phyloP scores from a whole-genome alignment of 1,140 invertebrate genomes.

The Hirudo medicinalis region DNA sequence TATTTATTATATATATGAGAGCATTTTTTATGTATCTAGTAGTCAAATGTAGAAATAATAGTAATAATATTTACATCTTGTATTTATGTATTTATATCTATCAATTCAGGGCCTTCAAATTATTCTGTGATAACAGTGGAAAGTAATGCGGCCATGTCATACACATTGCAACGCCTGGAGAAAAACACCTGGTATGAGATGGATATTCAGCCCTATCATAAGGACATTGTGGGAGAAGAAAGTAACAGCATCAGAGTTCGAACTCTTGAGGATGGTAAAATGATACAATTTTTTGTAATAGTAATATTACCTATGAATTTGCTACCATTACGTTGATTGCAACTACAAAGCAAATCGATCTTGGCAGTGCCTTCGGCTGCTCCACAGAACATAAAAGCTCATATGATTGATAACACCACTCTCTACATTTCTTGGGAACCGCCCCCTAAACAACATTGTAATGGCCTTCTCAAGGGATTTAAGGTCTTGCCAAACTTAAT shows the following conservation, averaged over 20 bases:
- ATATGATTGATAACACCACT: slow-evolving; percentile 11
- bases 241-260: slow-evolving; percentile 41
- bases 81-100: no score
- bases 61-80: no score
- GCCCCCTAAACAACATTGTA: slow-evolving; percentile 15
- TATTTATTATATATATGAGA: no score
- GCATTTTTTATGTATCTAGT: no score
- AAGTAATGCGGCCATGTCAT: slow-evolving; percentile 38
- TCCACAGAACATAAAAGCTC: slow-evolving; percentile 12
- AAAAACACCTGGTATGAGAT: slow-evolving; percentile 74
- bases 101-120: neutral
- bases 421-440: slow-evolving; percentile 13
- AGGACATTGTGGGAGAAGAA: slow-evolving; percentile 68
- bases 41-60: no score
- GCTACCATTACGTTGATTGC: no score
- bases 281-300: no score
- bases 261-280: slow-evolving; percentile 42
- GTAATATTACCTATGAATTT: no score
- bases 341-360: neutral
- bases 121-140: slow-evolving; percentile 28
- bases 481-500: slow-evolving; percentile 3
- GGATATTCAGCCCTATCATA: slow-evolving; percentile 43
- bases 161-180: slow-evolving; percentile 57
- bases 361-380: slow-evolving; percentile 11
- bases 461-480: slow-evolving; percentile 14